Evolutionary conservation across 2,888 invertebrate species (phyloP), one percentile per base, ranked within the genome.

Genomic region (Epinotia brunnichana): DNA sequence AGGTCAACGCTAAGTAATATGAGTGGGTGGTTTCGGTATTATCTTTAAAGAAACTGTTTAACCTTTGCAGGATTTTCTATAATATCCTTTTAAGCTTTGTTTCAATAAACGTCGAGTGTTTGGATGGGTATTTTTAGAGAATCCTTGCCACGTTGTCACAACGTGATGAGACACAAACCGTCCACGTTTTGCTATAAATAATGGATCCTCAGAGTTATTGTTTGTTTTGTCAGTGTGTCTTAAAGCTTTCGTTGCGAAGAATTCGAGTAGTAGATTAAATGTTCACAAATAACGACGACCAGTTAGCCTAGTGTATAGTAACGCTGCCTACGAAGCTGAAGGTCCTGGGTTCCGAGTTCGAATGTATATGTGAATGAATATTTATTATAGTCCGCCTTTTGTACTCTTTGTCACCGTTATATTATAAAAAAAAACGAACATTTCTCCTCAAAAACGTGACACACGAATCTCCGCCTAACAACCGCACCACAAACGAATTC

Each of bases 161-260:
- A 35, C n/a, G n/a, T 68, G 57, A 68, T 59, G 48, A 48, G 13
- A n/a, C 15, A 3, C 29, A 48, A 59, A 57, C 44, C n/a, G 24
- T 67, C 56, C 1, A 56, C 56, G 29, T 15, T 56, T 13, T 15
- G 4, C 24, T n/a, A n/a, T 29, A 44, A 44, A 24, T 56, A 56
- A 56, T 56, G 29, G 56, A 56, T n/a, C 29, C 13, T 29, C 24
- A 29, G 15, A 54, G 29, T n/a, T 15, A 29, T 29, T 29, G 56
- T 29, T 56, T 56, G 56, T n/a, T 15, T 56, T 56, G 29, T 24
- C 29, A 56, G 15, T 4, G 4, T 15, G 56, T 56, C 13, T 7
- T 56, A 56, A 56, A 24, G 15, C 13, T 7, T 15, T 29, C 15
- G 24, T 29, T 56, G 29, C 29, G 29, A 29, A 56, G 54, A 54